Percentiles rank a stretch among this genome's conserved stretches.
Conservation (phyloP, 2,888 invertebrate genomes). For the Heliconius erato region DNA sequence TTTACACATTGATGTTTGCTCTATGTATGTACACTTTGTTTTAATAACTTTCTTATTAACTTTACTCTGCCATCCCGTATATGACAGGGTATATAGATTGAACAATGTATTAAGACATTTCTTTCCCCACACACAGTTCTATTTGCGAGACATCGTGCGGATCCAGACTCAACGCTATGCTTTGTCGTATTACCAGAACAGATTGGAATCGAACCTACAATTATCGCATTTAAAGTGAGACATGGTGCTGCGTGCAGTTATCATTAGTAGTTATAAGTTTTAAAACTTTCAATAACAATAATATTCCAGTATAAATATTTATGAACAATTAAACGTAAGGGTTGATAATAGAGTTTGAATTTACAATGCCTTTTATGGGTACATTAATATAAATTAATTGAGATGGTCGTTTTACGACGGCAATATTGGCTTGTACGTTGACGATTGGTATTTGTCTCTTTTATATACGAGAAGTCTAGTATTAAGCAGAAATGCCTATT, state of each 20-base stretch:
- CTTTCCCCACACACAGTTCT: background rate
- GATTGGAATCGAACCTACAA: background rate
- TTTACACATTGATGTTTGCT: background rate
- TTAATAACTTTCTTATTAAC: too few species aligned
- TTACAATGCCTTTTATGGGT: background rate
- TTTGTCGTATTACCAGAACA: background rate
- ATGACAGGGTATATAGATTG: too few species aligned
- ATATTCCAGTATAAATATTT: background rate
- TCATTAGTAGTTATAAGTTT: background rate
- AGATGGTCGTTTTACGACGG: background rate
- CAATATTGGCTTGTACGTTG: background rate
- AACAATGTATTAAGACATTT: background rate
- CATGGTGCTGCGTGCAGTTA: background rate
- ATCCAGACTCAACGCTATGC: background rate
- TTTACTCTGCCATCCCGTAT: too few species aligned
- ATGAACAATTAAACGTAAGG: background rate
- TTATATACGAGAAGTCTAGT: too few species aligned
- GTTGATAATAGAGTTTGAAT: background rate
- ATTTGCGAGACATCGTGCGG: too few species aligned
- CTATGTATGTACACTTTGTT: too few species aligned
- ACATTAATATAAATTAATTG: constrained; percentile 8
- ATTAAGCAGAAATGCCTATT: too few species aligned
- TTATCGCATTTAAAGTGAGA: background rate
- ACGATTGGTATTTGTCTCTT: too few species aligned
- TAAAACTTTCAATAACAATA: background rate